Conservation (phyloP, 2,888 invertebrate species). For the Epirrhoe alternata region DNA sequence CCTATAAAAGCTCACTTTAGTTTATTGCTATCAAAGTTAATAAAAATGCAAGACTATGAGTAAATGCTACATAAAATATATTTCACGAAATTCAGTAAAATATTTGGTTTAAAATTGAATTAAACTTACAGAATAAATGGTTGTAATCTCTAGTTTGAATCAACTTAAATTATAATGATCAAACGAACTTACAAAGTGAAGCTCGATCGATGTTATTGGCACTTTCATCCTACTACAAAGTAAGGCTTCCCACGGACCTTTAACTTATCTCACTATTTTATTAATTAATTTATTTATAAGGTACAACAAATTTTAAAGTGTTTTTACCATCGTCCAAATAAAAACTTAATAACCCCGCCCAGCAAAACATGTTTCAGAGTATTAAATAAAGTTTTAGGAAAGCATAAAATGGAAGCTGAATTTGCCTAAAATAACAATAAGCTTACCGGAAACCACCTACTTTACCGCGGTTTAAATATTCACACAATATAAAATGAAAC, state of each 20-base stretch:
- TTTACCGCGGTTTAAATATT: conserved; percentile 15
- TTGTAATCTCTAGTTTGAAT: too few species aligned
- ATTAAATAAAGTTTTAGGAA: background rate
- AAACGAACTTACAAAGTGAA: too few species aligned
- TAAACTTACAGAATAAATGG: too few species aligned
- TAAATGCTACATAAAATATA: conserved; percentile 17
- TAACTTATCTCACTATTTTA: too few species aligned
- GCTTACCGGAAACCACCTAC: conserved; percentile 11
- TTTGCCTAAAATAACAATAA: conserved; percentile 14
- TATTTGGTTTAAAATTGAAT: too few species aligned
- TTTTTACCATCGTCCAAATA: background rate
- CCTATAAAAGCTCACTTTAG: conserved; percentile 78
- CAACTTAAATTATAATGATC: too few species aligned
- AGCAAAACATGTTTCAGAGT: background rate
- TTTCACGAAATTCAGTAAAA: too few species aligned
- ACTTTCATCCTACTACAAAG: too few species aligned
- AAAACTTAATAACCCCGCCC: background rate
- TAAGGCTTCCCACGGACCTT: too few species aligned
- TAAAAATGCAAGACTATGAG: conserved; percentile 53
- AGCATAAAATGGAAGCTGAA: background rate
- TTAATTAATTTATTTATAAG: too few species aligned
- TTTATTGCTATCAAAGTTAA: conserved; percentile 82
- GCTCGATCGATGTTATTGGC: too few species aligned
- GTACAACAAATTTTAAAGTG: too few species aligned
- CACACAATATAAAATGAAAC: conserved; percentile 15